Evolutionary conservation across 2,113 vertebrate species (phyloP), one percentile per base, ranked within the genome.

Genomic region (Callopanchax toddi): DNA sequence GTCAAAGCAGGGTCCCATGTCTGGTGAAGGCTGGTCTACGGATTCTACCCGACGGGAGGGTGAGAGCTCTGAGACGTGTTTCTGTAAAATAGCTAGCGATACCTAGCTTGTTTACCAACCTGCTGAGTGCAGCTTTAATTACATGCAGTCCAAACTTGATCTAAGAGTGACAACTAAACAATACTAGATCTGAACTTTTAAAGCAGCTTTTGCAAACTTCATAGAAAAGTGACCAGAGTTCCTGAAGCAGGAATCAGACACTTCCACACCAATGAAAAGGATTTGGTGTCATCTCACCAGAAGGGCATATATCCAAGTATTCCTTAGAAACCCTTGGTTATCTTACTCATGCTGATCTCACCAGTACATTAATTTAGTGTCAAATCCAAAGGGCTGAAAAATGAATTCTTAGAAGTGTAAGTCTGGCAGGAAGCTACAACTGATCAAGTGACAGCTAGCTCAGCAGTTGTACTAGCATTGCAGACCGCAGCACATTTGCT

Each of bases 401-500:
- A 74, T 25, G 79, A 74, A 80, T 80, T 85, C 2, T 65, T 65
- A 68, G 60, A 55, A 75, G 74, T 78, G 49, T 76, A 58, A 75
- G 66, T 83, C 71, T 76, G 62, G 56, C 64, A 58, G 67, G 73
- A 67, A 74, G 70, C 54, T 17, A 46, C 67, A 79, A 80, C 55
- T 60, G 85, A 83, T 90, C 83, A 60, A 79, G 80, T 90, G 83
- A 78, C 83, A 74, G 79, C 42, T 40, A 86, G 71, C 60, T 22
- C 81, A 85, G 88, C 86, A 87, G 86, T 80, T 59, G 79, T 73
- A 82, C 79, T 80, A 64, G 11, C 59, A 76, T 78, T 88, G 86
- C 86, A 87, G 64, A 87, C 81, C 73, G 56, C 86, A 88, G 85
- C 85, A 82, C 83, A 87, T 90, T 87, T 85, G 63, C 59, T 48